Evolutionary conservation across 2,888 invertebrate species (phyloP).

Genomic region (Parnassius mnemosyne): DNA sequence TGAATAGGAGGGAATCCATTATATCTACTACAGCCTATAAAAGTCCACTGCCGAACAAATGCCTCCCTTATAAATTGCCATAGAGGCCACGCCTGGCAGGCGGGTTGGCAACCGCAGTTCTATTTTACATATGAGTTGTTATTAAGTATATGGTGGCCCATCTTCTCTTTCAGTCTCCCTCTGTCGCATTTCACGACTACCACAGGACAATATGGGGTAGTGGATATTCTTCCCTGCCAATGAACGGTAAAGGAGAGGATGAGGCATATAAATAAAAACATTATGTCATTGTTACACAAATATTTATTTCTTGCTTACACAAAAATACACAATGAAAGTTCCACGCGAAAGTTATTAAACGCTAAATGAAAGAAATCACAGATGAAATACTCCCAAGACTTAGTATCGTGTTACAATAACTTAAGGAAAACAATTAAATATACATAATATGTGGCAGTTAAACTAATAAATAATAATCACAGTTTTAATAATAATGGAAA

Average conservation of each 20-base stretch:
- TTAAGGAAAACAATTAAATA: constrained; percentile 38
- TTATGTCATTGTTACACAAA: constrained; percentile 61
- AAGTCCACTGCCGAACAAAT: too few relatives aligned
- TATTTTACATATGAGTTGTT: too few relatives aligned
- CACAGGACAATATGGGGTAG: too few relatives aligned
- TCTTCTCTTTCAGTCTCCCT: too few relatives aligned
- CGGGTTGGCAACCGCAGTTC: too few relatives aligned
- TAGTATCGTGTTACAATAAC: constrained; percentile 34
- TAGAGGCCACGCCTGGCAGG: too few relatives aligned
- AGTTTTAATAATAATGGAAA: constrained; percentile 62
- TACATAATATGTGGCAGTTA: constrained; percentile 43
- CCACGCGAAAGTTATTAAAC: constrained; percentile 57
- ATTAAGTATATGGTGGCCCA: too few relatives aligned
- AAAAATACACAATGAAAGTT: constrained; percentile 64
- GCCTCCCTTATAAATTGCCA: too few relatives aligned
- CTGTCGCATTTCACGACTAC: too few relatives aligned
- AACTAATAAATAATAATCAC: constrained; percentile 60
- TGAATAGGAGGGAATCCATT: too few relatives aligned
- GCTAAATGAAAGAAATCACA: constrained; percentile 72
- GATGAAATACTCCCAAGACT: constrained; percentile 63
- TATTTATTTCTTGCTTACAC: constrained; percentile 70
- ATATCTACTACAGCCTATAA: too few relatives aligned
- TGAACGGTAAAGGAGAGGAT: neutral
- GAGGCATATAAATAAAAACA: constrained; percentile 30
- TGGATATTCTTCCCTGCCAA: neutral